Conservation (phyloP, 2,113 vertebrate species). For the Neodontobutis hainanensis region DNA sequence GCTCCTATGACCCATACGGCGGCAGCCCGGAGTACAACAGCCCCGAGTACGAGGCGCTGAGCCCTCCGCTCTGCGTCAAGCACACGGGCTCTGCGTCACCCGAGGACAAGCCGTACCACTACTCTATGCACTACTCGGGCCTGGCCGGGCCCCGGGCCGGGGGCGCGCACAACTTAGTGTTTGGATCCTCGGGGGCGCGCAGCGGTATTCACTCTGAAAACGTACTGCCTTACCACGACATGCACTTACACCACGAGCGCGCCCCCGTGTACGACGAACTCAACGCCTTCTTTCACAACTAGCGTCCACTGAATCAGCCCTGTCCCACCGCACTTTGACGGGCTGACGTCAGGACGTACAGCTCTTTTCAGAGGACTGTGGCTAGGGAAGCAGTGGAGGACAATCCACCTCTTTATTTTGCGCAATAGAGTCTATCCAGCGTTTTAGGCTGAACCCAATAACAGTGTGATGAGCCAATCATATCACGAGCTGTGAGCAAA, state of each 20-base stretch:
- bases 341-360: slow-evolving; percentile 34
- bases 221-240: slow-evolving; percentile 91
- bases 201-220: slow-evolving; percentile 91
- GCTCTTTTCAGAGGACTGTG: slow-evolving; percentile 15
- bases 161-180: slow-evolving; percentile 85
- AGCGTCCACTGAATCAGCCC: slow-evolving; percentile 59
- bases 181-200: slow-evolving; percentile 86
- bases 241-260: slow-evolving; percentile 92
- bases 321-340: slow-evolving; percentile 30
- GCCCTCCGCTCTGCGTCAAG: slow-evolving; percentile 91
- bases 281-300: slow-evolving; percentile 96
- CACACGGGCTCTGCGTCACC: slow-evolving; percentile 87
- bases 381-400: slow-evolving; percentile 54
- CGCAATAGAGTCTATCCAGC: slow-evolving; percentile 28
- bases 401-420: slow-evolving; percentile 9
- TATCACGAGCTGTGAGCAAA: slow-evolving; percentile 3
- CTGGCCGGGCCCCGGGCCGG: slow-evolving; percentile 85
- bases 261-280: slow-evolving; percentile 92
- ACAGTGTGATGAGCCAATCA: slow-evolving; percentile 28
- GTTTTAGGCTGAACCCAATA: slow-evolving; percentile 9
- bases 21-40: slow-evolving; percentile 95
- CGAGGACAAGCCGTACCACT: slow-evolving; percentile 93
- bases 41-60: slow-evolving; percentile 91
- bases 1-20: slow-evolving; percentile 88
- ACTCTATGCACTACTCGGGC: slow-evolving; percentile 96